Percentiles rank a stretch among this genome's conserved stretches.
Evolutionary conservation across 2,113 vertebrate species (phyloP).

Genomic region (Pterocles gutturalis): DNA sequence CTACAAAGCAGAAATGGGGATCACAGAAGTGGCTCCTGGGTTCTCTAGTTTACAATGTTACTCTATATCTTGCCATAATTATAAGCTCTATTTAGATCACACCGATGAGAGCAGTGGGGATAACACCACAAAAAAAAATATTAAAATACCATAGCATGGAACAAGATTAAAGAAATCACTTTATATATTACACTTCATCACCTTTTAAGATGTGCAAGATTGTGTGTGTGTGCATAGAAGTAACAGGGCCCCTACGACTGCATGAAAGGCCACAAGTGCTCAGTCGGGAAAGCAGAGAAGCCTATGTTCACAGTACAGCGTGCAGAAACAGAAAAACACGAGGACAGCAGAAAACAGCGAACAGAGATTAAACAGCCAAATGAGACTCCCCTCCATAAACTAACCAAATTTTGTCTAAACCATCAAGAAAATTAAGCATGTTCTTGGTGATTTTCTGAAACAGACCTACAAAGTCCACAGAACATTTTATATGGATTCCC

Average conservation of each 20-base stretch:
- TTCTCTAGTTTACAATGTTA: background rate
- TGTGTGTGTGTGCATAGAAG: accelerated
- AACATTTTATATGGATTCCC: background rate
- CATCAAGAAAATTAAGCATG: background rate
- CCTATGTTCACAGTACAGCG: background rate
- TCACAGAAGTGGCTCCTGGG: background rate
- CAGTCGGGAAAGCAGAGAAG: background rate
- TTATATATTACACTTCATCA: background rate
- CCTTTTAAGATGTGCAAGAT: background rate
- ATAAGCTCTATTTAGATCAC: background rate
- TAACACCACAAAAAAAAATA: background rate
- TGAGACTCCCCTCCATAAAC: background rate
- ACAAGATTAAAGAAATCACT: background rate
- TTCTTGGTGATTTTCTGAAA: background rate
- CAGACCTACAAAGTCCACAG: background rate
- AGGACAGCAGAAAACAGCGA: background rate
- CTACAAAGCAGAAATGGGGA: background rate
- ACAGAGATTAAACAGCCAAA: background rate
- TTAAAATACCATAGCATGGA: background rate
- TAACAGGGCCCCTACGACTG: background rate
- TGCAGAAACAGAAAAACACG: background rate
- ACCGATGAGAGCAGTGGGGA: background rate
- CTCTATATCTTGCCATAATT: background rate
- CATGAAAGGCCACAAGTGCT: background rate
- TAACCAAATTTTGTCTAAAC: background rate